Base-by-base conservation (phyloP, 1,140 invertebrate genomes). In the Drosophila pallidifrons region DNA sequence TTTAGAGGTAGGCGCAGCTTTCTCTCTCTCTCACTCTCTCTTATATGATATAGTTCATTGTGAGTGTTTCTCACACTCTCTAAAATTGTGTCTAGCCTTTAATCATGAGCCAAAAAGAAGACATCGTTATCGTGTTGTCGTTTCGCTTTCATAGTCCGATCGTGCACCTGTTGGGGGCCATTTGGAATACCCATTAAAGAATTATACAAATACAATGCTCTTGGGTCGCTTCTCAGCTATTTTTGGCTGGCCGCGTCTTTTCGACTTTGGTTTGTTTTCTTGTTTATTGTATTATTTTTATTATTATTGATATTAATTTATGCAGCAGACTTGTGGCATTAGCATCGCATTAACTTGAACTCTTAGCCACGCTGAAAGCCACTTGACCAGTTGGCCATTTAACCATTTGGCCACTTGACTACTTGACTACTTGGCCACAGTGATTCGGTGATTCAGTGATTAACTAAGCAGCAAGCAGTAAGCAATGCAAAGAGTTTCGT, bases 251-350 rank as follows among this genome's bases (percentile, higher is more conserved):
- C 11, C 28, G 6, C 10, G 10, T 8, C 10, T 30, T 25, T 25
- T 4, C 20, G 15, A 10, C 51, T 60, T 35, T 60, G 25, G 52
- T 8, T 11, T 59, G 59, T 65, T 59, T 54, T 43, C 38, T 67
- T 54, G 67, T 78, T 67, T 51, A 60, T 74, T 76, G 75, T 73
- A 86, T 78, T 88, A 47, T 82, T 67, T 78, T 86, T 87, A 55
- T 82, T 79, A 79, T 82, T 83, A 80, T 88, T 80, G 78, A 74
- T 87, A 87, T 87, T 83, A 83, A 89, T 89, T 89, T 89, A 88
- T 88, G 85, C 83, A 88, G 85, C 83, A 89, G 83, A 89, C 85
- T 75, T 72, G 75, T 77, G 69, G 69, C 77, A 87, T 87, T 87
- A 87, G 66, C 83, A 83, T 83, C 70, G 76, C 81, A 87, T 87